Conservation (phyloP, 2,888 invertebrate genomes). For the Dexiosoma caninum region DNA sequence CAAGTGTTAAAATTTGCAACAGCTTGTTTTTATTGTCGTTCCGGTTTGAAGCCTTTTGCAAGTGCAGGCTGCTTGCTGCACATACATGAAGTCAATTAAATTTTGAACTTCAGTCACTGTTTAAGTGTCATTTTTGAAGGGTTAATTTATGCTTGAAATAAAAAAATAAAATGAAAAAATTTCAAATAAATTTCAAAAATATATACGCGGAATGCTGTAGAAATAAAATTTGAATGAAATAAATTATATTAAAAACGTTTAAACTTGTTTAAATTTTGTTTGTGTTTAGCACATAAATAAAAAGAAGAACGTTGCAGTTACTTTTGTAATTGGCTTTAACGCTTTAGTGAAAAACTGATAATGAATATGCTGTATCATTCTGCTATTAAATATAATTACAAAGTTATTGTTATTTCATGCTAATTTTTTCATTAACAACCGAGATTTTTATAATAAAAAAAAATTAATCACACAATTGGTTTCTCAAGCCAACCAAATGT, state of each 20-base stretch:
- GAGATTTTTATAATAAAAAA: conserved; percentile 1
- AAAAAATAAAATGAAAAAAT: neutral
- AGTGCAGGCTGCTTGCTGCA: conserved; percentile 5
- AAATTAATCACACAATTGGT: neutral
- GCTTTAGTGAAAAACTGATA: neutral
- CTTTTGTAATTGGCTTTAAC: conserved; percentile 43
- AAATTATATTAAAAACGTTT: neutral
- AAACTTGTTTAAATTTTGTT: neutral
- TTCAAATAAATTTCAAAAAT: neutral
- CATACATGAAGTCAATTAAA: conserved; percentile 54
- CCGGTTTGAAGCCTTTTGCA: neutral
- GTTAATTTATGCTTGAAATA: conserved; percentile 52
- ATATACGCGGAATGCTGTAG: neutral
- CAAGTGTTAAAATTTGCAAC: conserved; percentile 50
- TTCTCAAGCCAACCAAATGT: neutral
- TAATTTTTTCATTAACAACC: conserved; percentile 18
- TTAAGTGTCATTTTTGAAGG: conserved; percentile 56
- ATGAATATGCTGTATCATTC: conserved; percentile 31
- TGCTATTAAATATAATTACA: conserved; percentile 43
- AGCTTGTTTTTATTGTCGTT: conserved; percentile 35
- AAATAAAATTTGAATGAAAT: neutral
- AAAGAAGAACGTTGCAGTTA: neutral
- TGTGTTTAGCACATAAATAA: neutral
- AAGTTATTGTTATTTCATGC: conserved; percentile 25
- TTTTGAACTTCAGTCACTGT: conserved; percentile 47